Percentiles rank a stretch among this genome's conserved stretches.
These are phyloP conservation scores for Carduelis carduelis DNA, from an alignment of 2,797 vertebrate species.

Conservation along the genomic window DNA sequence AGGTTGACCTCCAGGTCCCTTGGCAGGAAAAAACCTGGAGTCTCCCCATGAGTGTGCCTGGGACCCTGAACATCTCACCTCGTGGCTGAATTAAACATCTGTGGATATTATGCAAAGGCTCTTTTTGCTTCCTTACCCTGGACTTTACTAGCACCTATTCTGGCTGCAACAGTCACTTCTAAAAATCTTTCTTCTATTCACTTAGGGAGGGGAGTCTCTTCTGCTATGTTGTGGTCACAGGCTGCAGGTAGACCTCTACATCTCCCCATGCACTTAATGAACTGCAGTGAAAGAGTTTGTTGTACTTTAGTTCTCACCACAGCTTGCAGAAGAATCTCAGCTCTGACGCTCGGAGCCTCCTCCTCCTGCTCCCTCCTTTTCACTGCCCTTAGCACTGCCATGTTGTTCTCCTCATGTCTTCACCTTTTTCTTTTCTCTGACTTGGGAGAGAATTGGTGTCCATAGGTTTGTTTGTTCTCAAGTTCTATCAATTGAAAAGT, in stretches of 20 bases:
- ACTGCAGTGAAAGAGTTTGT: neutral
- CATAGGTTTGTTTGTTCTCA: no score
- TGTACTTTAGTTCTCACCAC: neutral
- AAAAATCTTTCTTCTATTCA: neutral
- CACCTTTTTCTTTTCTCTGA: neutral
- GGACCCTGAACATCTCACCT: neutral
- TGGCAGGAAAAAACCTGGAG: neutral
- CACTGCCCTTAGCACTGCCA: accelerated
- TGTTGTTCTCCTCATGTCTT: neutral
- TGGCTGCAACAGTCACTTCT: neutral
- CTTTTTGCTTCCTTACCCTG: neutral
- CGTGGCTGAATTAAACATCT: neutral
- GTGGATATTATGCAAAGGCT: neutral
- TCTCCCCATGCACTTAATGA: neutral
- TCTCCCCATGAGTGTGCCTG: neutral
- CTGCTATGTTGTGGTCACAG: neutral
- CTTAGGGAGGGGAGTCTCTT: neutral
- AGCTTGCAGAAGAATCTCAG: neutral
- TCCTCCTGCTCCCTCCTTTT: neutral
- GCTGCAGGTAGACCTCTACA: neutral
- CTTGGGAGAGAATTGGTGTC: neutral
- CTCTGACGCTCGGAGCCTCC: accelerated
- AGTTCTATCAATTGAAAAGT: neutral
- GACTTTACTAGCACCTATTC: neutral
- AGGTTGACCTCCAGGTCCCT: neutral